Percentiles rank a stretch among this genome's conserved stretches.
Conservation (phyloP, 2,113 vertebrate species). For the Nymphicus hollandicus region DNA sequence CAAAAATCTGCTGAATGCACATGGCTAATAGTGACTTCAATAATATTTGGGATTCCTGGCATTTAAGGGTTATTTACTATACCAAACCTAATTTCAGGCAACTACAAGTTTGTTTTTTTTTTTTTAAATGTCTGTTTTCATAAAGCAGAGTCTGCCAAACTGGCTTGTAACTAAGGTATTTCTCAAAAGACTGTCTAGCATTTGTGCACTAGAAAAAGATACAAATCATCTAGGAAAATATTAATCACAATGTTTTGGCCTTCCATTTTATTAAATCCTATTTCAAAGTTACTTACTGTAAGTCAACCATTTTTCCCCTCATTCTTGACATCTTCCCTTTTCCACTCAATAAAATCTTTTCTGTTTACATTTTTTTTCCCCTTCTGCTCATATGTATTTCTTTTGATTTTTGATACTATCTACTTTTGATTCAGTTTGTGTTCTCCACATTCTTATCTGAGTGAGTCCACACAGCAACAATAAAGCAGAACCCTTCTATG, state of each 20-base stretch:
- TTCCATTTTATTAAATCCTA: background rate
- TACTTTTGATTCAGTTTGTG: background rate
- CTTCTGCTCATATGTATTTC: background rate
- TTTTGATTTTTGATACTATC: background rate
- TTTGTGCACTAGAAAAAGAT: background rate
- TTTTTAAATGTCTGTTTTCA: background rate
- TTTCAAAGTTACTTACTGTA: background rate
- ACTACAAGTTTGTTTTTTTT: background rate
- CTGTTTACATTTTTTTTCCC: background rate
- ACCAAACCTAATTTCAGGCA: background rate
- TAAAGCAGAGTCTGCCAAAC: background rate
- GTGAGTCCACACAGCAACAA: background rate
- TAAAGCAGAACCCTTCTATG: background rate
- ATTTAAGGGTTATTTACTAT: background rate
- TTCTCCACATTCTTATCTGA: background rate
- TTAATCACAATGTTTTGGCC: background rate
- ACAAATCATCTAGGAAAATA: background rate
- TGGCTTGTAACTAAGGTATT: background rate
- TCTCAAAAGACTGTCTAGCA: background rate
- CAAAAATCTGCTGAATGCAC: background rate
- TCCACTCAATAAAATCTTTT: background rate
- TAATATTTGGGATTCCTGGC: background rate
- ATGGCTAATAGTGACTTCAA: background rate
- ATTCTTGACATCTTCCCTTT: background rate
- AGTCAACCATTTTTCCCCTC: background rate